Base-by-base conservation (phyloP, 2,113 vertebrate genomes). In the Spea multiplicata region DNA sequence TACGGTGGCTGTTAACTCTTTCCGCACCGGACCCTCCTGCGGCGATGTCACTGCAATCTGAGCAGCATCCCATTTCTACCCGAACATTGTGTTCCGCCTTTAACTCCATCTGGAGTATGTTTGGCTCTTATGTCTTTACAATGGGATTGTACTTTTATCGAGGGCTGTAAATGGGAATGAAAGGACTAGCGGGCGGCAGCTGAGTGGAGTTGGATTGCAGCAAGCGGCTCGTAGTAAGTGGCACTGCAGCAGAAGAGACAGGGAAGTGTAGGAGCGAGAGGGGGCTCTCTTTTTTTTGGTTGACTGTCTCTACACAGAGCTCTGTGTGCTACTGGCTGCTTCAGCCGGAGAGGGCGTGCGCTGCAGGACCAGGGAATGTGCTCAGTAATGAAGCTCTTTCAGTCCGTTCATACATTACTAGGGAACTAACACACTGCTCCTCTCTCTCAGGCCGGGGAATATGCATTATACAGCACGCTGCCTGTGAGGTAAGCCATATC, bases 321-420 rank as follows among this genome's bases (percentile, higher is more conserved):
- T 86, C 84, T 88, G 89, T 84, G 85, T 86, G 94, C 94, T 95
- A 94, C 95, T 96, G 95, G 93, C 94, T 94, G 90, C 81, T 86
- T 86, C 86, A 82, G 88, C 83, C 74, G 85, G 84, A 89, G 90
- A 91, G 91, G 94, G 93, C 88, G 89, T 85, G 90, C 88, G 89
- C 91, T 84, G 77, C 89, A 84, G 87, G 89, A 91, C 83, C 93
- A 91, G 93, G 91, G 92, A 91, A 88, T 93, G 87, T 83, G 90
- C 93, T 91, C 94, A 92, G 92, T 92, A 93, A 95, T 95, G 95
- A 95, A 95, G 93, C 92, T 91, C 94, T 95, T 91, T 95, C 93
- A 94, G 94, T 95, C 94, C 91, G 93, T 94, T 91, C 92, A 87
- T 94, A 92, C 93, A 95, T 92, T 91, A 90, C 91, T 93, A 91